Evolutionary conservation across 2,113 vertebrate genomes (phyloP), one percentile per base, ranked within the genome.

Genomic region (Pluvianellus socialis): DNA sequence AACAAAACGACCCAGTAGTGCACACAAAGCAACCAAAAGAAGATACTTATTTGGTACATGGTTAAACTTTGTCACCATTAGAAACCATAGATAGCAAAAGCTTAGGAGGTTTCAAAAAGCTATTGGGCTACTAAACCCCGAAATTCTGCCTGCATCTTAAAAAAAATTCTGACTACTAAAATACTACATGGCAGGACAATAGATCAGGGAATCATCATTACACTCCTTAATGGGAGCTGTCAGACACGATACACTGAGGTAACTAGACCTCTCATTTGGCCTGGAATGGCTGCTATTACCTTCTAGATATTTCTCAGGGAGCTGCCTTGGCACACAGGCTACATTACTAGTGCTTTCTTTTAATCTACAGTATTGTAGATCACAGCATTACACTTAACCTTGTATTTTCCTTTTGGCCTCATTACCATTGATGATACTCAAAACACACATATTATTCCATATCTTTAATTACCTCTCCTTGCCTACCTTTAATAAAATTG

Each of bases 321-420:
- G 71, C 56, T 95, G 74, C 22, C 59, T 74, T 95, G 88, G 92
- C 88, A 94, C 63, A 88, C 19, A 58, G 32, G 20, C 56, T 66
- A 30, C 72, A 50, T 62, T 70, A 62, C 7, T 26, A 62, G n/a
- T 1, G 4, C 49, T 76, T 76, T 79, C 87, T 62, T 92, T 86
- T 93, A 65, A 94, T 83, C 53, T 76, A 16, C 74, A 44, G 23
- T 30, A 77, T 23, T 63, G 85, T 82, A 74, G 79, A 91, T 91
- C 88, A 81, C 38, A 92, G 79, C 58, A 70, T 55, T 79, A 50
- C 28, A 63, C 26, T 53, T 62, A 79, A 83, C 20, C 26, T 90
- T 95, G 86, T 95, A 82, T 94, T 79, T 93, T 90, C 50, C 67
- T 94, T 97, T 88, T 86, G 88, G 63, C 82, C 72, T 92, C 75